Base-by-base conservation (phyloP, 2,113 vertebrate genomes). In the Colius striatus region DNA sequence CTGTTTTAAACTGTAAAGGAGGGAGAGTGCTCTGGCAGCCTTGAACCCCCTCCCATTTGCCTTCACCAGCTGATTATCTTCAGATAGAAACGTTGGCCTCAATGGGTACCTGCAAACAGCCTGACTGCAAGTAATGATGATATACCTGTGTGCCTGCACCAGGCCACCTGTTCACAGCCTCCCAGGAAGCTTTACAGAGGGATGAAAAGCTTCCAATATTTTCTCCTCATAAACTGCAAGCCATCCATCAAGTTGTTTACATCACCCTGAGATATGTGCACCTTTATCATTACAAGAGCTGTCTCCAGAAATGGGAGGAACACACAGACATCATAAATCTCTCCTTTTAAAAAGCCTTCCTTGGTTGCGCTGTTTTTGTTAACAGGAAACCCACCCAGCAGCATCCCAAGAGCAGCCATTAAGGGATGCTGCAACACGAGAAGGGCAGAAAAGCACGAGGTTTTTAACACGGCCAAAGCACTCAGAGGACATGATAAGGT, bases 191-290 rank as follows among this genome's bases (percentile, higher is more conserved):
- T 87, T 83, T 58, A 73, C 84, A 83, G 82, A 95, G 4, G 86
- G 71, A 95, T 78, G 93, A 92, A 96, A 96, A 91, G 62, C 94
- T 85, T 89, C 94, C 95, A 95, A 47, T 93, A 78, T 96, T 90
- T 96, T 53, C 84, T 81, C 45, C 76, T 41, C 83, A 72, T 66
- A 71, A 95, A 90, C 84, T 54, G 77, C 65, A 85, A 68, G 53
- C 86, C 94, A 97, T 96, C 88, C 96, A 95, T 97, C 97, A 96
- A 82, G 90, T 90, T 96, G 95, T 95, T 96, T 97, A 96, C 92
- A 95, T 92, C 96, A 92, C 87, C 47, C 79, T 7, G 45, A 87
- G 96, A 95, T 90, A 68, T 81, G 74, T 66, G 95, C 86, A 87
- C 90, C 95, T 94, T 96, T 95, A 96, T 94, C 94, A 95, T 95